Evolutionary conservation across 2,888 invertebrate species (phyloP).

Genomic region (Agonopterix alstromeriana): DNA sequence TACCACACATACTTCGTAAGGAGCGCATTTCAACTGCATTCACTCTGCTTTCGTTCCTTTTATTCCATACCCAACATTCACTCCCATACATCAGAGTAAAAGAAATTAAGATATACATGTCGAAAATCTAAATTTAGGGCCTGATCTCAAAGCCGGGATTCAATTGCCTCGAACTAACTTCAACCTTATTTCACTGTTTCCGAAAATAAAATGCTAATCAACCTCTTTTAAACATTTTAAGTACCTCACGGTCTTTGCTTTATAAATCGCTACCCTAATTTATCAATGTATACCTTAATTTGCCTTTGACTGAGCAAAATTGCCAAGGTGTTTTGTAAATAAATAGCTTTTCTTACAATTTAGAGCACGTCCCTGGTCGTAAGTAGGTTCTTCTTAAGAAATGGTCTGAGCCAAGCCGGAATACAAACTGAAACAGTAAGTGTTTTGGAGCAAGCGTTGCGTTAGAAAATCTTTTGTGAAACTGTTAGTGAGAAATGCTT

Average conservation of each 20-base stretch:
- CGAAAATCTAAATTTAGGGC: no score
- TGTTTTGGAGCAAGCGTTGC: not conserved
- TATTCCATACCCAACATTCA: no score
- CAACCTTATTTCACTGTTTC: not conserved
- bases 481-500: no score
- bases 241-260: constrained; percentile 6
- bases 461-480: no score
- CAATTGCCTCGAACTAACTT: not conserved
- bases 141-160: not conserved
- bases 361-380: constrained; percentile 5
- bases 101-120: no score
- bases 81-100: no score
- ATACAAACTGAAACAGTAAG: constrained; percentile 1
- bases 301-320: constrained; percentile 27
- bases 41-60: no score
- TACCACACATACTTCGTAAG: no score
- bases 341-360: constrained; percentile 10
- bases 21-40: no score
- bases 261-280: constrained; percentile 11
- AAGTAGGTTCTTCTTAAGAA: constrained; percentile 1
- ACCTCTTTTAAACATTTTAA: not conserved
- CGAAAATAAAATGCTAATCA: not conserved
- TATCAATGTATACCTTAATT: constrained; percentile 34
- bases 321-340: constrained; percentile 11
- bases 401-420: not conserved